Evolutionary conservation across 2,113 vertebrate species (phyloP).

Genomic region (Chlorodrepanis virens): DNA sequence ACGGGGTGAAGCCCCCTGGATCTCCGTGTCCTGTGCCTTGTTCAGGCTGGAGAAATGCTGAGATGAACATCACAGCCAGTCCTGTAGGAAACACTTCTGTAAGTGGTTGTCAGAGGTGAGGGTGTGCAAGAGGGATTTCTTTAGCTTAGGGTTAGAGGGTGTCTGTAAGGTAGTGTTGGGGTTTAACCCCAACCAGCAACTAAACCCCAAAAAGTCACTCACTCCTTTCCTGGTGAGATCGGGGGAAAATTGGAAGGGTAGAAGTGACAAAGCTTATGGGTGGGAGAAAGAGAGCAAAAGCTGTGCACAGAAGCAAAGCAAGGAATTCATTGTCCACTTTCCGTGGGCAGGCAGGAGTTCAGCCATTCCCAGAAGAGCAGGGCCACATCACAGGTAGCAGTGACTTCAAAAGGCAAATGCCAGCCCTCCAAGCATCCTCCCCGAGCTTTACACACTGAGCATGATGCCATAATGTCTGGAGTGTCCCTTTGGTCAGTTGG

Average conservation of each 20-base stretch:
- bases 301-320: background rate
- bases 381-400: background rate
- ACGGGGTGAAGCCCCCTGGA: background rate
- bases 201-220: background rate
- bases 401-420: background rate
- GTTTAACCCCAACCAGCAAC: background rate
- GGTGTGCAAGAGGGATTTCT: background rate
- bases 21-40: rapidly evolving
- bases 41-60: background rate
- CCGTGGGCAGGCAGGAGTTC: background rate
- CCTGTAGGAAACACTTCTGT: background rate
- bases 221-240: background rate
- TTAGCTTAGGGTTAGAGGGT: background rate
- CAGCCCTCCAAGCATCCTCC: rapidly evolving
- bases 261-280: background rate
- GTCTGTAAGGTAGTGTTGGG: background rate
- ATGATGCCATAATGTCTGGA: background rate
- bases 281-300: background rate
- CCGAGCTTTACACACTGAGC: rapidly evolving
- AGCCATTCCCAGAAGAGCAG: background rate
- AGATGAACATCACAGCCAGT: background rate
- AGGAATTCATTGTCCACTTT: background rate
- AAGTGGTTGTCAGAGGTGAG: background rate
- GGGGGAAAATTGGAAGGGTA: background rate
- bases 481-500: background rate